Base-by-base conservation (phyloP, 2,113 vertebrate genomes). In the Platysternon megacephalum region DNA sequence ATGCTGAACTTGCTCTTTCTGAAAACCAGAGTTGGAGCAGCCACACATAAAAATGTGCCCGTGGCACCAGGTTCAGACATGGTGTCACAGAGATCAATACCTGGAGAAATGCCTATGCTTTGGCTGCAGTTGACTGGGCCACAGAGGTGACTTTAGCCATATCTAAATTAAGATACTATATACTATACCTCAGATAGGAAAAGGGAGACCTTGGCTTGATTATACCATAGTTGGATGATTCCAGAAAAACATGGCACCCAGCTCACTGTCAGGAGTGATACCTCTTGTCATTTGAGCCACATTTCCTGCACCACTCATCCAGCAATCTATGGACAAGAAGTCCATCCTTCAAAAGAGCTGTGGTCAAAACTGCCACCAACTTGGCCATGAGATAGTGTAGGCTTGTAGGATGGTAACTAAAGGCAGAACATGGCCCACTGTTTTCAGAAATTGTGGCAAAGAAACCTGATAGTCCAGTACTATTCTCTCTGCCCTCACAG, bases 241-340 rank as follows among this genome's bases (percentile, higher is more conserved):
- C 14, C 55, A 91, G 58, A 84, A 94, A 86, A 94, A 14, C 24
- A 65, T 51, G 81, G 72, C 7, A 65, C 14, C 32, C 6, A 26
- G 42, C 39, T 76, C 42, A 76, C 4, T 26, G 35, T 22, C 65
- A 68, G 65, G 35, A 8, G 14, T 42, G 26, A 26, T 28, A 46
- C 42, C 74, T 76, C 11, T 44, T 76, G 74, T 42, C 12, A 76
- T 76, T 76, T 76, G 11, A 26, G 39, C 11, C 11, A 76, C 22
- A 76, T 24, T 76, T 76, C 39, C 12, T 24, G 39, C 42, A 28
- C 6, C 42, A 76, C 42, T 76, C 22, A 76, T 76, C 4, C 28
- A 82, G 13, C 55, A 79, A 9, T 68, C 87, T 89, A n/a, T n/a
- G 78, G 80, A 13, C 53, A 82, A 93, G 22, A 92, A 95, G 74